These are phyloP conservation scores for Standfussiana lucernea DNA, from an alignment of 2,888 invertebrate species.

Conservation along the genomic window DNA sequence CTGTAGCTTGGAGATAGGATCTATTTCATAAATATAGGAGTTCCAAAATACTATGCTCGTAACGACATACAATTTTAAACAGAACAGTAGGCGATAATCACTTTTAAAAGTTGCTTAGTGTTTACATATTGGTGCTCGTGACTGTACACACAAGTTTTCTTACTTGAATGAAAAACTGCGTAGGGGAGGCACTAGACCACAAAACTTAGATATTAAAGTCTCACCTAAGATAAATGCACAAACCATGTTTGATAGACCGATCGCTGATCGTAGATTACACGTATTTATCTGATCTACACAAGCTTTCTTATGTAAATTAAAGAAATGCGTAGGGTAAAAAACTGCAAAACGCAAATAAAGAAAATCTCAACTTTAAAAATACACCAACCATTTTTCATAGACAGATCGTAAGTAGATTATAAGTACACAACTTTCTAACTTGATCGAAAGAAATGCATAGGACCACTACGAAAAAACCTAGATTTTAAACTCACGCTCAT, in stretches of 20 bases:
- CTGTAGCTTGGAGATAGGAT: no score
- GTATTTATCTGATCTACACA: neutral
- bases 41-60: no score
- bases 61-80: no score
- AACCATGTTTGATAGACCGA: neutral
- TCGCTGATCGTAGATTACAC: constrained; percentile 3
- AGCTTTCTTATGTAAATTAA: neutral
- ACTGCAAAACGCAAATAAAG: neutral
- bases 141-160: neutral
- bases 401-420: neutral
- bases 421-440: neutral
- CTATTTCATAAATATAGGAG: no score
- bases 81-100: no score
- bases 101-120: no score
- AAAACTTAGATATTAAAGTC: neutral
- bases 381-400: no score
- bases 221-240: neutral
- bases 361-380: neutral
- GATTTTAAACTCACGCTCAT: constrained; percentile 51
- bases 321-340: neutral
- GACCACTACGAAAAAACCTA: neutral
- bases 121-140: no score
- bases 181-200: neutral
- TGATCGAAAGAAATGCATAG: neutral
- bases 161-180: neutral